Evolutionary conservation across 2,888 invertebrate species (phyloP).

Genomic region (Cerceris rybyensis): DNA sequence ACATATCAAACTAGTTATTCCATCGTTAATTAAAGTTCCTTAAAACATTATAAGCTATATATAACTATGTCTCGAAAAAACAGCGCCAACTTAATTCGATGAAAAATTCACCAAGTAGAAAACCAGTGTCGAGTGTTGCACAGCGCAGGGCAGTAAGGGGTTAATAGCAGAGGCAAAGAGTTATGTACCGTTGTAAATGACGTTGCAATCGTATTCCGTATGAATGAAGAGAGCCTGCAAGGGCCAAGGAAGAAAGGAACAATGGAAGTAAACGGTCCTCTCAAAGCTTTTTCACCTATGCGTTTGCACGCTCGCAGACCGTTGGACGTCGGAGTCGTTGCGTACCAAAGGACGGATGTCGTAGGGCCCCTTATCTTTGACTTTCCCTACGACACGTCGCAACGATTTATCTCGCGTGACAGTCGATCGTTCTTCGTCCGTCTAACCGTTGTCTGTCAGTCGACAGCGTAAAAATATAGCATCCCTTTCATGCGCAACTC

Average conservation of each 20-base stretch:
- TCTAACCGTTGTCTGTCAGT: constrained; percentile 13
- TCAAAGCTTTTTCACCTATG: constrained; percentile 52
- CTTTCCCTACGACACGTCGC: constrained; percentile 35
- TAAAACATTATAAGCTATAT: too few species aligned
- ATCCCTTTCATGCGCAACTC: constrained; percentile 11
- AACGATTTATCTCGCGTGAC: constrained; percentile 56
- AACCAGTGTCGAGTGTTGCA: too few species aligned
- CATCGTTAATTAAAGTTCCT: too few species aligned
- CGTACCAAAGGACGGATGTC: constrained; percentile 49
- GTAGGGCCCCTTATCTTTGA: constrained; percentile 34
- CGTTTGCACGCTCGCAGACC: constrained; percentile 48
- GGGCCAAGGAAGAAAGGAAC: constrained; percentile 34
- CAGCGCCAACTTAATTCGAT: too few species aligned
- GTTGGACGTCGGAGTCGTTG: constrained; percentile 51
- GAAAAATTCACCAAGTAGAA: too few species aligned
- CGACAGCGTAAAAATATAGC: constrained; percentile 32
- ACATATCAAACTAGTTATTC: too few species aligned
- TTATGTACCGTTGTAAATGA: background rate
- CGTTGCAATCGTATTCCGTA: constrained; percentile 38
- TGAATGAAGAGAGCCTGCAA: constrained; percentile 20
- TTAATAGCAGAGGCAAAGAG: background rate
- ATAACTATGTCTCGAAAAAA: too few species aligned
- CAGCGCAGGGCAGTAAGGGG: background rate
- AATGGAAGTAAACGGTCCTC: constrained; percentile 40
- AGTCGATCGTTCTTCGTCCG: constrained; percentile 45